Conservation (phyloP, 1,140 invertebrate species). For the Drosophila athabasca region DNA sequence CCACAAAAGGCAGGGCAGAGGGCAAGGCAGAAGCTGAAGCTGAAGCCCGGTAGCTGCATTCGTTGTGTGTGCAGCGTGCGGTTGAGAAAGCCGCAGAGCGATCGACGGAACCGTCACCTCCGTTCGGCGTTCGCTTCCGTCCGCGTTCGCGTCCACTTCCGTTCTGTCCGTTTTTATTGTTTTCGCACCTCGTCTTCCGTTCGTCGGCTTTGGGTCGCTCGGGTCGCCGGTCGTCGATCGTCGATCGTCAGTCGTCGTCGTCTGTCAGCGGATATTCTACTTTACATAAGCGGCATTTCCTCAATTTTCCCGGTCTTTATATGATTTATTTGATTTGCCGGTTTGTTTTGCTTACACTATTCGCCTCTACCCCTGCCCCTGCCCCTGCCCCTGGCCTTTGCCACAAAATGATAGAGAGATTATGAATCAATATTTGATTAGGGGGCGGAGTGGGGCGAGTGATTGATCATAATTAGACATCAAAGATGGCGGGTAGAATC, state of each 20-base stretch:
- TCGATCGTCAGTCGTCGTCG: slow-evolving; percentile 1
- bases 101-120: slow-evolving; percentile 44
- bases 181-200: slow-evolving; percentile 71
- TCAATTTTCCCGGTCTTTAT: slow-evolving; percentile 68
- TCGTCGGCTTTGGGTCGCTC: slow-evolving; percentile 14
- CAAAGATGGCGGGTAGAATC: too few relatives aligned
- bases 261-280: slow-evolving; percentile 74
- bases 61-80: slow-evolving; percentile 3
- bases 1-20: background rate
- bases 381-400: slow-evolving; percentile 5
- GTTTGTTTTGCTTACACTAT: slow-evolving; percentile 53
- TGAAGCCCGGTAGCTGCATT: slow-evolving; percentile 38
- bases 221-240: slow-evolving; percentile 2
- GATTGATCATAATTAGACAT: background rate
- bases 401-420: background rate
- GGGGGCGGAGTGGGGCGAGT: too few relatives aligned
- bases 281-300: slow-evolving; percentile 79
- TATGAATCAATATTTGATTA: too few relatives aligned
- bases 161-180: slow-evolving; percentile 75
- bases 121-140: slow-evolving; percentile 22
- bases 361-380: slow-evolving; percentile 7
- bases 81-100: slow-evolving; percentile 7
- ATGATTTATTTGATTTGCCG: slow-evolving; percentile 39
- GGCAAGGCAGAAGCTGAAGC: background rate
- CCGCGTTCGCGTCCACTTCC: slow-evolving; percentile 56